A percentile compares a stretch with the other conserved stretches of the same genome.
These are phyloP conservation scores for Maylandia zebra DNA, from an alignment of 2,113 vertebrate species.

Conservation along the genomic window DNA sequence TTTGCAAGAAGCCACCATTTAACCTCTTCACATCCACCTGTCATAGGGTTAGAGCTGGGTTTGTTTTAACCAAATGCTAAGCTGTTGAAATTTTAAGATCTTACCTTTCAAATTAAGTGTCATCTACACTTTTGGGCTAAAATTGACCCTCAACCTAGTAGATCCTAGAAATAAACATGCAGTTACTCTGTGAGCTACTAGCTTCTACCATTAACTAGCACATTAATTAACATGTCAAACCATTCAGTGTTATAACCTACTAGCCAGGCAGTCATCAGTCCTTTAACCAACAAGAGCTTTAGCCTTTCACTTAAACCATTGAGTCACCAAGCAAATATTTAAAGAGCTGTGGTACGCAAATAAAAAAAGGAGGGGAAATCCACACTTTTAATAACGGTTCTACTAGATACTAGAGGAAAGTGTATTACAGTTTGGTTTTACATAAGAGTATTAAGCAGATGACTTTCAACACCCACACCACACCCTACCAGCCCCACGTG, in stretches of 20 bases:
- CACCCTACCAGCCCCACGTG: background rate
- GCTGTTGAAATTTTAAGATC: background rate
- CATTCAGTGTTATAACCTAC: background rate
- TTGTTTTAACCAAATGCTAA: background rate
- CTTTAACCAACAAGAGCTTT: background rate
- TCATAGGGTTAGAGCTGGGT: background rate
- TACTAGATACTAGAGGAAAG: conserved; percentile 39
- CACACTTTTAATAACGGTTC: conserved; percentile 57
- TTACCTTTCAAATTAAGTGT: background rate
- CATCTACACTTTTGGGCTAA: background rate
- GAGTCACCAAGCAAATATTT: background rate
- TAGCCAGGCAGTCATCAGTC: background rate
- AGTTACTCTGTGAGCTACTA: background rate
- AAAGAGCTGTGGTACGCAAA: background rate
- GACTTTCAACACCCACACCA: conserved; percentile 38
- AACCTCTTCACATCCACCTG: background rate
- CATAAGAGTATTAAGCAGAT: conserved; percentile 75
- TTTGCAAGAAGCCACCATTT: background rate
- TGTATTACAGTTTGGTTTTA: conserved; percentile 70
- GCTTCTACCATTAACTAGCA: background rate
- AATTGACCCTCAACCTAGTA: background rate
- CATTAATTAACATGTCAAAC: background rate
- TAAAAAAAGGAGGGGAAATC: conserved; percentile 26
- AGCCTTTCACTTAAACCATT: background rate
- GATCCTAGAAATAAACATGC: background rate